phyloP scores from a whole-genome alignment of 2,888 invertebrate genomes.

The Drosophila anceps region DNA sequence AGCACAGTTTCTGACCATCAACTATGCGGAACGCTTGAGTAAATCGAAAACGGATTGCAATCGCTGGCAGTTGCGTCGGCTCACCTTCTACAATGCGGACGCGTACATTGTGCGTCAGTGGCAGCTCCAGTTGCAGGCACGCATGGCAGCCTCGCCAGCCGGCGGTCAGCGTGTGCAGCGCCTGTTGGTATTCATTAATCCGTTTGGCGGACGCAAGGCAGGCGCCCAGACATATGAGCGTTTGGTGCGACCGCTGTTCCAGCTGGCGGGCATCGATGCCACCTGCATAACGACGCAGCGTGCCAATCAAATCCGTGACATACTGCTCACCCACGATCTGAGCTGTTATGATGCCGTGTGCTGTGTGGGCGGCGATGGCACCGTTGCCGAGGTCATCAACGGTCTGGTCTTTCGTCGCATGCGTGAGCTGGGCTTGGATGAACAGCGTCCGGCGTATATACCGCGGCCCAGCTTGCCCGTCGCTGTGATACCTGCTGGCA shows the following conservation, averaged over 20 bases:
- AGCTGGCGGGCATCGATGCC: conserved; percentile 88
- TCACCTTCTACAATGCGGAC: conserved; percentile 88
- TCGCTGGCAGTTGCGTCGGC: conserved; percentile 87
- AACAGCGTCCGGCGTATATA: conserved; percentile 79
- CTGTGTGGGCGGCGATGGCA: conserved; percentile 95
- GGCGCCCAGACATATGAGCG: conserved; percentile 91
- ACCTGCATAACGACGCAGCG: conserved; percentile 90
- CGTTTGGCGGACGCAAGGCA: conserved; percentile 92
- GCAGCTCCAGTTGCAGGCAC: conserved; percentile 87
- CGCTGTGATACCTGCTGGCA: conserved; percentile 89
- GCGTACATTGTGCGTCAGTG: conserved; percentile 88
- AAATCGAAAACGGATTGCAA: conserved; percentile 86
- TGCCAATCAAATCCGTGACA: conserved; percentile 91
- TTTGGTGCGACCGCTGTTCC: conserved; percentile 89
- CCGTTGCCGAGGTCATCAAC: conserved; percentile 92
- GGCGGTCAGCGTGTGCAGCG: conserved; percentile 87
- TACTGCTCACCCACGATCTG: conserved; percentile 87
- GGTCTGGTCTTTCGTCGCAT: conserved; percentile 88
- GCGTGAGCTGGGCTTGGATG: conserved; percentile 79
- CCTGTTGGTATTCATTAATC: conserved; percentile 93
- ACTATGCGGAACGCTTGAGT: conserved; percentile 86
- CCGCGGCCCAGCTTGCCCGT: conserved; percentile 85
- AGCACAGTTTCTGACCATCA: conserved; percentile 86
- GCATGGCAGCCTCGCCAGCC: conserved; percentile 49
- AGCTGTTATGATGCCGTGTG: conserved; percentile 89